Conservation (phyloP, 2,797 vertebrate species). For the Lutjanus argentimaculatus region DNA sequence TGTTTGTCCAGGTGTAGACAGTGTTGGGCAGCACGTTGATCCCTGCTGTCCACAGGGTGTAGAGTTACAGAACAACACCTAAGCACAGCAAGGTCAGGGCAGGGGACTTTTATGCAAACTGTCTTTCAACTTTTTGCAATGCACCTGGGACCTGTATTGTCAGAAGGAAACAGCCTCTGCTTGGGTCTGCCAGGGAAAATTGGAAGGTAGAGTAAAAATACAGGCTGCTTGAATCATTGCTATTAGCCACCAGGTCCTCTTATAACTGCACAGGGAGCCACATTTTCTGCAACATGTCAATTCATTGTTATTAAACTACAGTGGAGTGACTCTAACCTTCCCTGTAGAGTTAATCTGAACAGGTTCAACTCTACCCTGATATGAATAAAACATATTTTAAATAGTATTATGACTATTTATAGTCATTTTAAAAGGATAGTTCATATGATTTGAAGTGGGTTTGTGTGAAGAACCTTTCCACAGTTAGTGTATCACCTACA, state of each 20-base stretch:
- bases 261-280: neutral
- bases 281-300: neutral
- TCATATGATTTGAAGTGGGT: no score
- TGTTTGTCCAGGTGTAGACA: neutral
- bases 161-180: neutral
- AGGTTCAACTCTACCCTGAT: neutral
- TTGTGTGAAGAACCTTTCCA: no score
- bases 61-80: constrained; percentile 12
- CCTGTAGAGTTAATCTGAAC: neutral
- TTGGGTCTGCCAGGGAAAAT: neutral
- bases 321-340: neutral
- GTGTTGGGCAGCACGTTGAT: constrained; percentile 12
- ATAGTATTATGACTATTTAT: neutral
- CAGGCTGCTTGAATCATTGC: neutral
- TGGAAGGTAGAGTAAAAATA: neutral
- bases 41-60: constrained; percentile 3
- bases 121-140: neutral
- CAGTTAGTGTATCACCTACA: no score
- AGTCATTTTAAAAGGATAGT: neutral
- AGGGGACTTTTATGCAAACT: neutral
- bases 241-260: no score
- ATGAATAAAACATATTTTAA: neutral
- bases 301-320: neutral
- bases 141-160: neutral
- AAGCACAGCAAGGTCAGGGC: constrained; percentile 6